Evolutionary conservation across 2,888 invertebrate genomes (phyloP).

Genomic region (Phyllotreta striolata): DNA sequence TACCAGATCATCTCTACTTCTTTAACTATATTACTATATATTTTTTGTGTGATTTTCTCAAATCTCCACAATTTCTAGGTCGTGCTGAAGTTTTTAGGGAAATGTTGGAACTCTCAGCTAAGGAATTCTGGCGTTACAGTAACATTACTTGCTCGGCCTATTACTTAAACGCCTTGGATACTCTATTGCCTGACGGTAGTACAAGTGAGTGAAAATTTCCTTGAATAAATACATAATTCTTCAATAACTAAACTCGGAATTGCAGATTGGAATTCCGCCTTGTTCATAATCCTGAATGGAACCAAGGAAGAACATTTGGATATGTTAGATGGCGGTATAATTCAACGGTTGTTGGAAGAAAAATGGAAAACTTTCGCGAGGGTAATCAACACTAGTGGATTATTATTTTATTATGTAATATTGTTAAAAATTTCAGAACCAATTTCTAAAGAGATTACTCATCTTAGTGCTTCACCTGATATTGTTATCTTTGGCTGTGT

Average conservation of each 20-base stretch:
- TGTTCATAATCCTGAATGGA: conserved; percentile 97
- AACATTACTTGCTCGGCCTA: conserved; percentile 99
- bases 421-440: conserved; percentile 69
- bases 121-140: conserved; percentile 98
- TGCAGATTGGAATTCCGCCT: conserved; percentile 97
- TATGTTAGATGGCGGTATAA: conserved; percentile 98
- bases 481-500: conserved; percentile 88
- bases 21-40: too few species aligned
- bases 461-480: conserved; percentile 88
- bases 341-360: conserved; percentile 94
- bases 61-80: conserved; percentile 57
- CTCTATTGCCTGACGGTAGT: conserved; percentile 90
- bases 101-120: conserved; percentile 94
- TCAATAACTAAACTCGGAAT: conserved; percentile 32
- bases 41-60: not conserved
- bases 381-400: conserved; percentile 62
- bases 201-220: conserved; percentile 76
- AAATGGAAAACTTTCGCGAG: conserved; percentile 99
- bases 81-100: conserved; percentile 96
- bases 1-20: too few species aligned
- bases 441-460: conserved; percentile 90
- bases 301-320: conserved; percentile 97
- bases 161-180: conserved; percentile 95
- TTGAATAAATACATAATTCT: too few species aligned
- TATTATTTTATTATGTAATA: not conserved